Conservation (phyloP, 2,113 vertebrate genomes). For the Ibidorhyncha struthersii region DNA sequence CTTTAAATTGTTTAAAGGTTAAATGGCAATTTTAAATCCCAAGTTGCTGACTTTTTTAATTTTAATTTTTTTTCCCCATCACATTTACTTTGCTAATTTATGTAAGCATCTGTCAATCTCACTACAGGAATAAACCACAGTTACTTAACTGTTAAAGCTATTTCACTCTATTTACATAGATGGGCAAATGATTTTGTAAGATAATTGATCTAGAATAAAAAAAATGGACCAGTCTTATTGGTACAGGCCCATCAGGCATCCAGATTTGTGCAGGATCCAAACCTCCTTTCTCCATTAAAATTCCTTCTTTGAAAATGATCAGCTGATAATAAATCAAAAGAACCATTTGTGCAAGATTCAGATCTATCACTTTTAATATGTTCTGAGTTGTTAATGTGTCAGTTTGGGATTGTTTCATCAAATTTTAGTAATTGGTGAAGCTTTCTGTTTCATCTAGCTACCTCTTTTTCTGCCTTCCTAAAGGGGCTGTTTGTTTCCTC, state of each 20-base stretch:
- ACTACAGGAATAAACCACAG: not conserved
- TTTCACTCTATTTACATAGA: not conserved
- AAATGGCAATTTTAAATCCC: not conserved
- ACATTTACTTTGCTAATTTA: not conserved
- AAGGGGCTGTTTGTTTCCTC: not conserved
- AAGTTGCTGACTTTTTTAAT: not conserved
- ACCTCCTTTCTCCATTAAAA: not conserved
- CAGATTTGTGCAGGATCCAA: not conserved
- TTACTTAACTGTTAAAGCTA: not conserved
- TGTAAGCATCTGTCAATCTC: not conserved
- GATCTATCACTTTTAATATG: not conserved
- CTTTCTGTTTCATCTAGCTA: not conserved
- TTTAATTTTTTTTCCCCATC: not conserved
- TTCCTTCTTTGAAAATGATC: not conserved
- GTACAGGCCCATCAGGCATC: not conserved
- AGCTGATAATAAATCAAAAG: not conserved
- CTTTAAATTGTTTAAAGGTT: not conserved
- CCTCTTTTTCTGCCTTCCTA: not conserved
- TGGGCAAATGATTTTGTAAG: not conserved
- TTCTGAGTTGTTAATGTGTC: not conserved
- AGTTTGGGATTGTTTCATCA: not conserved
- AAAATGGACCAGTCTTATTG: not conserved
- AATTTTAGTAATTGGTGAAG: not conserved
- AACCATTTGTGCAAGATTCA: not conserved
- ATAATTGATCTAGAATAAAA: not conserved